A percentile compares a stretch with the other conserved stretches of the same genome.
Evolutionary conservation across 2,888 invertebrate genomes (phyloP).

Genomic region (Plusia festucae): DNA sequence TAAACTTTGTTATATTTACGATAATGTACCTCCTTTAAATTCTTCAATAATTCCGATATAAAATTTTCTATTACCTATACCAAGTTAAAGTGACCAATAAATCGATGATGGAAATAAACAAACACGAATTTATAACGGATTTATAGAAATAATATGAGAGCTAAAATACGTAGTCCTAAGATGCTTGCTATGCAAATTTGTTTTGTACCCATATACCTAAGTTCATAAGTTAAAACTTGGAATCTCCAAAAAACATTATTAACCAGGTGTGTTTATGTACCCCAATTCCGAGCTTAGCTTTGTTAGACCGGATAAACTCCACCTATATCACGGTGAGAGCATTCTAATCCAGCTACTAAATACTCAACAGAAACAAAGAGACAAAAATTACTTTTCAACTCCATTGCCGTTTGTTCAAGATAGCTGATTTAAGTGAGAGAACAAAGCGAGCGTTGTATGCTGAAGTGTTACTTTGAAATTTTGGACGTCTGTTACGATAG

Average conservation of each 20-base stretch:
- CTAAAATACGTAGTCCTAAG: not conserved
- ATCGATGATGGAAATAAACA: too few species aligned
- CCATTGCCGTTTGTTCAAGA: conserved; percentile 22
- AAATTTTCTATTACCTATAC: too few species aligned
- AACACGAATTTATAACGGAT: too few species aligned
- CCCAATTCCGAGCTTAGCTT: conserved; percentile 53
- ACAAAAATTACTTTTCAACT: not conserved
- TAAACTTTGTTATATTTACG: not conserved
- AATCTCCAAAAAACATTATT: conserved; percentile 41
- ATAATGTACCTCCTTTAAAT: too few species aligned
- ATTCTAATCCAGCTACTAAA: conserved; percentile 36
- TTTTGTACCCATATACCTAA: not conserved
- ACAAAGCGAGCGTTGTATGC: conserved; percentile 28
- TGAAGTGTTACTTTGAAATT: conserved; percentile 2
- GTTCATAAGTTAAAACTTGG: conserved; percentile 17
- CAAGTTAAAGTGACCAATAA: too few species aligned
- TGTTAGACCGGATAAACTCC: conserved; percentile 61
- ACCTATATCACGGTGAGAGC: conserved; percentile 55
- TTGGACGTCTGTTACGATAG: conserved; percentile 11
- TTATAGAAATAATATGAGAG: too few species aligned
- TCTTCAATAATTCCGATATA: too few species aligned
- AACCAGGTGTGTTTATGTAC: conserved; percentile 27
- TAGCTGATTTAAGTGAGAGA: not conserved
- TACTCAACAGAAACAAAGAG: not conserved
- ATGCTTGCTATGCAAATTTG: not conserved